Percentiles rank a stretch among this genome's conserved stretches.
Conservation (phyloP, 2,888 invertebrate species). For the Ligdia adustata region DNA sequence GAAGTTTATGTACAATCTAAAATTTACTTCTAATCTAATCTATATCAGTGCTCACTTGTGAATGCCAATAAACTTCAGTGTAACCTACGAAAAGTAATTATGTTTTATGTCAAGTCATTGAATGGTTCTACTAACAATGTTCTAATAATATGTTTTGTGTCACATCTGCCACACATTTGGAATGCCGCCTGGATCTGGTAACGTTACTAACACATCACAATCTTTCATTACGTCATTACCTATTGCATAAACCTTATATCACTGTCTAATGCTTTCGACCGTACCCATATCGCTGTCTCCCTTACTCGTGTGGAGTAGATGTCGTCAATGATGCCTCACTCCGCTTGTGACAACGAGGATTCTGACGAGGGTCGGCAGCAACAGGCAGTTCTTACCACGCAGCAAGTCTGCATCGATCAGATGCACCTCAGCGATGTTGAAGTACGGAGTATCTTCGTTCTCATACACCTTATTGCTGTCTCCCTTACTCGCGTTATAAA, state of each 20-base stretch:
- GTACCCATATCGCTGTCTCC: neutral
- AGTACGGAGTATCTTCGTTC: conserved; percentile 85
- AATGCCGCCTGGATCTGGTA: conserved; percentile 69
- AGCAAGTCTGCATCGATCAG: conserved; percentile 92
- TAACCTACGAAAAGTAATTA: too few relatives aligned
- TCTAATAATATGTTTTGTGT: conserved; percentile 47
- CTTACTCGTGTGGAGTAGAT: conserved; percentile 42
- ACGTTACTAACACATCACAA: conserved; percentile 28
- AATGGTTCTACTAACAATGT: neutral
- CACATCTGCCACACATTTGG: conserved; percentile 50
- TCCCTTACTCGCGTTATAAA: too few relatives aligned
- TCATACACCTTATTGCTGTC: too few relatives aligned
- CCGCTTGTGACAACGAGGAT: conserved; percentile 45
- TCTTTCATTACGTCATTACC: neutral
- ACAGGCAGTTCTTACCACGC: conserved; percentile 82
- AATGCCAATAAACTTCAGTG: too few relatives aligned
- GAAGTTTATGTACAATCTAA: too few relatives aligned
- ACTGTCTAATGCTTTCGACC: neutral
- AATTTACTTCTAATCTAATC: too few relatives aligned
- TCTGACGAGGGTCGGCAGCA: conserved; percentile 52
- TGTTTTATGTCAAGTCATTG: too few relatives aligned
- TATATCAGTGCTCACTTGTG: too few relatives aligned
- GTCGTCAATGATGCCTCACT: conserved; percentile 59
- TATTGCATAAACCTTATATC: neutral
- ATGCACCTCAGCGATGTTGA: conserved; percentile 89